phyloP scores from a whole-genome alignment of 2,797 vertebrate species.

The Phoeniculus purpureus region DNA sequence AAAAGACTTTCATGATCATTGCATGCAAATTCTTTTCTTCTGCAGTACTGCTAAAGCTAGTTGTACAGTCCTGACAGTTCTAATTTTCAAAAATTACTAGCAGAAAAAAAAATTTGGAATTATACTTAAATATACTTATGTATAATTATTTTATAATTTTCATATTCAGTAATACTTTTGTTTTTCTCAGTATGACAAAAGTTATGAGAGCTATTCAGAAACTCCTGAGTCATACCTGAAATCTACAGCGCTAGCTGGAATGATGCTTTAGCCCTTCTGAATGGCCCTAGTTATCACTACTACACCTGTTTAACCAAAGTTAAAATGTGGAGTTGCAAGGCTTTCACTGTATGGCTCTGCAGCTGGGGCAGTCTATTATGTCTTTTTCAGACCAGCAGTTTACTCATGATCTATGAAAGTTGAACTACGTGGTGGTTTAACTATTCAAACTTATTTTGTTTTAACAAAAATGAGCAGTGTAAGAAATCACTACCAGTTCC shows the following conservation, averaged over 20 bases:
- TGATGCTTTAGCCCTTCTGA: background rate
- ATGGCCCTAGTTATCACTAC: background rate
- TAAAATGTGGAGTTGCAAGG: background rate
- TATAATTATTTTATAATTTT: background rate
- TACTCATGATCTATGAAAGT: background rate
- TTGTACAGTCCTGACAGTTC: background rate
- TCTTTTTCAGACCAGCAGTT: background rate
- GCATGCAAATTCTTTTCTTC: background rate
- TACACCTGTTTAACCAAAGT: background rate
- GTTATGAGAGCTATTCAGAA: background rate
- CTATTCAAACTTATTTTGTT: background rate
- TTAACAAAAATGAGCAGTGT: background rate
- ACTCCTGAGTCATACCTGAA: background rate
- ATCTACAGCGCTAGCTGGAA: background rate
- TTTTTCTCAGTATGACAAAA: background rate
- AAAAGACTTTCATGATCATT: too few relatives aligned
- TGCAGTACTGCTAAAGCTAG: background rate
- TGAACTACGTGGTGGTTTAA: background rate
- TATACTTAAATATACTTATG: too few relatives aligned
- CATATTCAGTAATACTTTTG: background rate
- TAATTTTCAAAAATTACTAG: background rate
- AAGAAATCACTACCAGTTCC: background rate
- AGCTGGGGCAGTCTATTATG: background rate
- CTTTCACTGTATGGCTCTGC: background rate
- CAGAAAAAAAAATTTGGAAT: background rate